Evolutionary conservation across 2,888 invertebrate genomes (phyloP).

Genomic region (Xestia xanthographa): DNA sequence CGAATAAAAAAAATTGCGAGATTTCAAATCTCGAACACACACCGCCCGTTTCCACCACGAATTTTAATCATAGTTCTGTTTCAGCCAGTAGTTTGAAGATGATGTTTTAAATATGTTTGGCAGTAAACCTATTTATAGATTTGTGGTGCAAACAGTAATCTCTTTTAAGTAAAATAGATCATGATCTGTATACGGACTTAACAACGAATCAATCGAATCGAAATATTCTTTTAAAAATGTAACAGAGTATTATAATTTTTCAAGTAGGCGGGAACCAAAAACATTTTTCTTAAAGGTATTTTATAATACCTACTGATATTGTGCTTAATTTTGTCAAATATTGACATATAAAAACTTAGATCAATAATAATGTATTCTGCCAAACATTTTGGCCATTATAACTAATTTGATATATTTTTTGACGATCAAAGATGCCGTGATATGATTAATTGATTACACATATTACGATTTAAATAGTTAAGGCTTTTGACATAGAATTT

Average conservation of each 20-base stretch:
- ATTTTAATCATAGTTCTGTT: neutral
- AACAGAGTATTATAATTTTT: conserved; percentile 13
- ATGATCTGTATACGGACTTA: neutral
- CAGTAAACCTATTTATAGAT: neutral
- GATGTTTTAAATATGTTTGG: neutral
- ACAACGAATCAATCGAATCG: neutral
- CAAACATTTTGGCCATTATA: neutral
- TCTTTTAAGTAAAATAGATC: conserved; percentile 2
- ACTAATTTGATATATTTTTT: neutral
- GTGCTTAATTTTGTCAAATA: neutral
- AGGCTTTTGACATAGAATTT: neutral
- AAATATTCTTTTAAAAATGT: conserved; percentile 18
- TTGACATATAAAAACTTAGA: neutral
- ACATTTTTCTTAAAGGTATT: conserved; percentile 13
- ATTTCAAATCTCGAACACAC: neutral
- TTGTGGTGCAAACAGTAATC: neutral
- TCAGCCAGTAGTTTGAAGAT: neutral
- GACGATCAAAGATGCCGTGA: neutral
- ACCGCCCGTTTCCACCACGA: neutral
- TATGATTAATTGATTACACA: neutral
- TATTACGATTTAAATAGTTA: neutral
- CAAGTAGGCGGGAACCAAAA: conserved; percentile 16
- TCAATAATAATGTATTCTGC: neutral
- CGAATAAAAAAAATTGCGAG: neutral
- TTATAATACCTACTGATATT: conserved; percentile 4